Evolutionary conservation across 1,140 invertebrate species (phyloP), one percentile per base, ranked within the genome.

Genomic region (Stegodyphus dumicola): DNA sequence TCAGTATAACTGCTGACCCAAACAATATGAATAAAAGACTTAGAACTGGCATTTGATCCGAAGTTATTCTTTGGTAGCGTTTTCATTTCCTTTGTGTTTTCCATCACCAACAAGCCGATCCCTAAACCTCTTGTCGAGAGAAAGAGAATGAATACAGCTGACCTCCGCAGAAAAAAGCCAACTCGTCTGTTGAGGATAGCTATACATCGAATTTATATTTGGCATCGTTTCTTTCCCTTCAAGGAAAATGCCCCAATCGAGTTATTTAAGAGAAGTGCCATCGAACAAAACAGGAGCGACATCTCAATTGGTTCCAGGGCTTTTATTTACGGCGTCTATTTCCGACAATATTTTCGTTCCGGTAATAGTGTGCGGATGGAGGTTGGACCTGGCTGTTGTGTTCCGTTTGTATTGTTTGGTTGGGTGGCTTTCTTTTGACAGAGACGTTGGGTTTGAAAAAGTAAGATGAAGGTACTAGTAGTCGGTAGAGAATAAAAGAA

Each of bases 271-370:
- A 54, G 69, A 81, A 73, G 78, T 81, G 54, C 54, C 33, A 53
- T 81, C 33, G 54, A 66, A 79, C 33, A 69, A 56, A 65, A 53
- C n/a, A 33, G 33, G 33, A 33, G 33, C 33, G 33, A 33, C 33
- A 48, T 18, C 69, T 48, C 69, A 60, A 71, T 71, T 52, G 78
- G 9, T 33, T 11, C 54, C 17, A 51, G 15, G 33, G 13, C 75
- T 81, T 81, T 81, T 81, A 73, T 81, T 73, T 81, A 73, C 78
- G 54, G 69, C 52, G n/a, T 81, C 69, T 73, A 71, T 81, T 81
- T 81, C 70, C 54, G 56, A 7, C 15, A 15, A 17, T 76, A 56
- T 54, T 75, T 56, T 75, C 48, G 15, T 17, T 75, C 6, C 67
- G 48, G 56, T 60, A 60, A 60, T 60, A 60, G 56, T 5, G 9